Conservation (phyloP, 2,797 vertebrate species). For the Champsocephalus esox region DNA sequence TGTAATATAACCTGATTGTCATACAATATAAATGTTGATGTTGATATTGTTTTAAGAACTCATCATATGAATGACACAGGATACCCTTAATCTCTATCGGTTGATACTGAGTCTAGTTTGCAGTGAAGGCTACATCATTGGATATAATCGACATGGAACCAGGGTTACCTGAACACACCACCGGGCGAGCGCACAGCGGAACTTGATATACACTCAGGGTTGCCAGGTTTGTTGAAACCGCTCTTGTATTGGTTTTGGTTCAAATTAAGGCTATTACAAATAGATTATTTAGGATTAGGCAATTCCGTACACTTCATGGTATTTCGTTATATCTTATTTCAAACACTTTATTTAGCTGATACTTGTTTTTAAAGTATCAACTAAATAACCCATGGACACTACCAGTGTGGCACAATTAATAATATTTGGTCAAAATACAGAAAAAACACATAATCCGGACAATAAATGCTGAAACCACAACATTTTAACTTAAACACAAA, state of each 20-base stretch:
- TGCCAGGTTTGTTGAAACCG: slow-evolving; percentile 65
- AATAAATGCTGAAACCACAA: neutral
- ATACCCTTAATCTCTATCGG: neutral
- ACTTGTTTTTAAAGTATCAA: neutral
- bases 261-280: neutral
- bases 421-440: too few species aligned
- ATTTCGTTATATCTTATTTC: neutral
- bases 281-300: accelerated
- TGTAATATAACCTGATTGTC: neutral
- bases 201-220: slow-evolving; percentile 25
- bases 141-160: accelerated
- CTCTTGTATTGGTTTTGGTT: neutral
- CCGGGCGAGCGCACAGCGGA: slow-evolving; percentile 55
- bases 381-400: neutral
- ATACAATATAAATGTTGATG: too few species aligned
- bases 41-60: too few species aligned
- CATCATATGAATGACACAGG: neutral
- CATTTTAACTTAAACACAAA: neutral
- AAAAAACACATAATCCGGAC: too few species aligned
- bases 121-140: neutral
- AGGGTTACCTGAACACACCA: slow-evolving; percentile 32
- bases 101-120: neutral
- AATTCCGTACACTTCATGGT: neutral
- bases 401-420: neutral
- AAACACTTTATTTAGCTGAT: neutral